Evolutionary conservation across 2,797 vertebrate species (phyloP), one percentile per base, ranked within the genome.

Genomic region (Sebastes steindachneri): DNA sequence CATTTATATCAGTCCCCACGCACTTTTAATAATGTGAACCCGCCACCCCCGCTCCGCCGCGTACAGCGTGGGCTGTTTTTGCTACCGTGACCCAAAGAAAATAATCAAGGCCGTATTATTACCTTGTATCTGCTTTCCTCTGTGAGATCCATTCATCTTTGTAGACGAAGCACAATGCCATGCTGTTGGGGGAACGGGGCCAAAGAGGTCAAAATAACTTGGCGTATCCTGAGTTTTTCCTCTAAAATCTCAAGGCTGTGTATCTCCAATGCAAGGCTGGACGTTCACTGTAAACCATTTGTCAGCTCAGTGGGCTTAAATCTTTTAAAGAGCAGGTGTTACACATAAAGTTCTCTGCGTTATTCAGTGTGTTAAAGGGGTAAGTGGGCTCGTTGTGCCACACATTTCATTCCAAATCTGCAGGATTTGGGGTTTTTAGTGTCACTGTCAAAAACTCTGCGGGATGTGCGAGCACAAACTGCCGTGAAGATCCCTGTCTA

Each of bases 11-110:
- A 53, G 85, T 90, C 88, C 88, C 81, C 53, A 29, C 8, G 10
- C 86, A 77, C 75, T 67, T 91, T 87, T 93, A 92, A 92, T 94
- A 91, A 89, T 48, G 80, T 80, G 37, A 87, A 85, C 79, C 80
- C 73, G 9, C 62, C 72, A 7, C 65, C 70, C 41, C 60, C 8
- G 23, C 82, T 70, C 73, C 5, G 11, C 68, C 62, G 67, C 19
- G 0, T 68, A 84, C 81, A 74, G 83, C 80, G 60, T 77, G 80
- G 75, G 58, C 41, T 77, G 86, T 74, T 91, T 93, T 90, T 89
- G 85, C 88, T 88, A 68, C 92, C 26, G 76, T 31, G 86, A 71
- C 91, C 89, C 92, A 95, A 94, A 77, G 86, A 89, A 95, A 94
- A 93, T 83, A 94, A 94, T 87, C 91, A 35, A 31, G 60, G 72